Evolutionary conservation across 2,113 vertebrate genomes (phyloP).

Genomic region (Lophochroa leadbeateri): DNA sequence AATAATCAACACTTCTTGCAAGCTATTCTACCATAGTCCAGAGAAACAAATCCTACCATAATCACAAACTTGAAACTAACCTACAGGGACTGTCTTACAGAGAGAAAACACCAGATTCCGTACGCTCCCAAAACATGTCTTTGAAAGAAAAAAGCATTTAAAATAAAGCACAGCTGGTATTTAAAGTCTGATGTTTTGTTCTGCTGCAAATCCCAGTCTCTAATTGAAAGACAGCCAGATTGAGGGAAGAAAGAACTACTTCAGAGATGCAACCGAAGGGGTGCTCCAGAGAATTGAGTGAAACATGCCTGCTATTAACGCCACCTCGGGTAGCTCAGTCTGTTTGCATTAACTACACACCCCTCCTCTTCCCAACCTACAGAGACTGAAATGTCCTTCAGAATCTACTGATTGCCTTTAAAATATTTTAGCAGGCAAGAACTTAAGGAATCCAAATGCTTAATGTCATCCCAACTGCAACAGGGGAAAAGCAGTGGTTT

Average conservation of each 20-base stretch:
- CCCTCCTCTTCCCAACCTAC: background rate
- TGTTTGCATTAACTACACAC: fast-evolving
- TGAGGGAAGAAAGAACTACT: background rate
- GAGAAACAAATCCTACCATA: background rate
- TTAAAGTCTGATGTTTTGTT: background rate
- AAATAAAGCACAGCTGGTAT: background rate
- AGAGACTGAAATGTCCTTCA: background rate
- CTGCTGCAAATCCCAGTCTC: background rate
- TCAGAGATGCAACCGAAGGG: background rate
- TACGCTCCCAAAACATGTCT: background rate
- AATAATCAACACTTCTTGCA: too few species aligned
- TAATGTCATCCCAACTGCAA: background rate
- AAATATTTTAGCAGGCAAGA: background rate
- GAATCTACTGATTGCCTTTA: background rate
- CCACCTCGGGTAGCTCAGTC: background rate
- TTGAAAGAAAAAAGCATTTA: background rate
- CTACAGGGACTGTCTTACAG: background rate
- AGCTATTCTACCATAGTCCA: background rate
- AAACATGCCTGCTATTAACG: fast-evolving
- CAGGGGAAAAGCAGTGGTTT: fast-evolving
- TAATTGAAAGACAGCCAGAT: background rate
- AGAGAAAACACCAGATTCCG: background rate
- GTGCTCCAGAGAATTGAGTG: background rate
- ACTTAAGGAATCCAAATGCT: background rate
- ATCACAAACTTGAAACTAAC: background rate